phyloP scores from a whole-genome alignment of 2,797 vertebrate species.

The Morus bassanus region DNA sequence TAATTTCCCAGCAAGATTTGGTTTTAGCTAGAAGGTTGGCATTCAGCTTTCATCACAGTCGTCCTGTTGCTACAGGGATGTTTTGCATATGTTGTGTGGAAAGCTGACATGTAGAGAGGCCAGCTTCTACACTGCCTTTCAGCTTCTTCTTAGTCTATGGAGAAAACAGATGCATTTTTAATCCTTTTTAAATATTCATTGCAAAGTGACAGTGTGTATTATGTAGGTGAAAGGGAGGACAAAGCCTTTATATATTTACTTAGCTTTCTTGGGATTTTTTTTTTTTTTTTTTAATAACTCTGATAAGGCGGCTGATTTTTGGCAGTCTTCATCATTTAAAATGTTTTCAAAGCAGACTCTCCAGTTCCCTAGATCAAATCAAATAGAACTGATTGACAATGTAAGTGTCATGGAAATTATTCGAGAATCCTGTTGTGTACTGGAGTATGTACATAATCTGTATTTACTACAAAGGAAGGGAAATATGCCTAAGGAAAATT shows the following conservation, averaged over 20 bases:
- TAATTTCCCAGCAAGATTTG: not conserved
- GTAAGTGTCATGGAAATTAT: not conserved
- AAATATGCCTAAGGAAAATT: not conserved
- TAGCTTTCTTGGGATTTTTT: not conserved
- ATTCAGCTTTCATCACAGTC: not conserved
- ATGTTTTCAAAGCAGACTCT: not conserved
- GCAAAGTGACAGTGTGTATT: not conserved
- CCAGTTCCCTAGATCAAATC: not conserved
- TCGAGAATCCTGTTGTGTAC: not conserved
- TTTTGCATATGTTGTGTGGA: constrained; percentile 1
- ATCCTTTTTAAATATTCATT: not conserved
- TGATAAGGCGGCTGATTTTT: not conserved
- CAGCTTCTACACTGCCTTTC: not conserved
- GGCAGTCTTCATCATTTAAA: not conserved
- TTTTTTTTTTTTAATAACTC: not conserved
- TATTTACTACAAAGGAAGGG: not conserved
- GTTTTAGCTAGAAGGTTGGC: not conserved
- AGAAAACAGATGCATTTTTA: not conserved
- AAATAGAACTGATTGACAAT: not conserved
- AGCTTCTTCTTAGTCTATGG: not conserved
- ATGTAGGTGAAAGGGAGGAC: not conserved
- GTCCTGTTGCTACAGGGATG: not conserved
- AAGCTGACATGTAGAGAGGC: not conserved
- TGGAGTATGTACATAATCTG: not conserved
- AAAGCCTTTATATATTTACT: not conserved